Evolutionary conservation across 2,797 vertebrate genomes (phyloP).

Genomic region (Molossus alvarezi): DNA sequence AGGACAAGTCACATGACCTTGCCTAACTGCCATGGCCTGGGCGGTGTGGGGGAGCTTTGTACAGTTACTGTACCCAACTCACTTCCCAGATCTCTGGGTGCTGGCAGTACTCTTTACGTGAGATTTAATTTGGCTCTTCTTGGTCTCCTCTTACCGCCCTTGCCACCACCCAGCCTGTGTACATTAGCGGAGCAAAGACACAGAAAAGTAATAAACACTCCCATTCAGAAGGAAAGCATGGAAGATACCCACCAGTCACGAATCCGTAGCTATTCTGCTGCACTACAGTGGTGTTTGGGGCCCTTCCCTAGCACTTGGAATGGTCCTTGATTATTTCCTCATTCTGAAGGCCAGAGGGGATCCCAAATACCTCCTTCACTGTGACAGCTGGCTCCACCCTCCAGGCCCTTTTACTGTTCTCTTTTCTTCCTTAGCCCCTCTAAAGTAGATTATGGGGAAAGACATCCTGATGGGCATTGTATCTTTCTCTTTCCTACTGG

Average conservation of each 20-base stretch:
- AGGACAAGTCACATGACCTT: background rate
- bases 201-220: background rate
- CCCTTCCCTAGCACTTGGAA: background rate
- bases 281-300: background rate
- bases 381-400: background rate
- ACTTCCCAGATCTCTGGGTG: background rate
- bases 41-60: background rate
- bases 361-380: background rate
- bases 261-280: background rate
- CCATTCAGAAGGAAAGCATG: background rate
- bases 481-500: background rate
- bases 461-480: background rate
- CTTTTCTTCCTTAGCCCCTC: background rate
- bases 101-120: background rate
- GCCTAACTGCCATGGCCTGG: background rate
- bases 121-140: background rate
- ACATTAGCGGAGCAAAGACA: background rate
- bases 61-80: background rate
- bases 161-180: background rate
- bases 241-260: background rate
- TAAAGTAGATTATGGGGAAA: background rate
- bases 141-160: background rate
- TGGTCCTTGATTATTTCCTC: background rate
- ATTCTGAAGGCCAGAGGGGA: background rate
- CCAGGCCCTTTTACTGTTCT: background rate